Base-by-base conservation (phyloP, 2,797 vertebrate genomes). In the Thalassophryne amazonica region DNA sequence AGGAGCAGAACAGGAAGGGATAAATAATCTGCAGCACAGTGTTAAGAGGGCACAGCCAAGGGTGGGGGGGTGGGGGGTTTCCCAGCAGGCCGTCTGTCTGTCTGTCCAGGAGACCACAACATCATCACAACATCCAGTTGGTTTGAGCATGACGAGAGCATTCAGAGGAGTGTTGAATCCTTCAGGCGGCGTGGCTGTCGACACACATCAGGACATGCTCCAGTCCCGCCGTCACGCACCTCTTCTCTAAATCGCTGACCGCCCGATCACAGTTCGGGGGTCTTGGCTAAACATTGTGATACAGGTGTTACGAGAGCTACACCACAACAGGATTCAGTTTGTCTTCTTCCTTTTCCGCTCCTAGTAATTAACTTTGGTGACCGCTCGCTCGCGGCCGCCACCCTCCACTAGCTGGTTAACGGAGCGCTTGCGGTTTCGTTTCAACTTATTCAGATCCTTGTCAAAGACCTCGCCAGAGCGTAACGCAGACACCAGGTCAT, bases 401-500 rank as follows among this genome's bases (percentile, higher is more conserved):
- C 90, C 89, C 49, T 98, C 96, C 31, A 86, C 75, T 57, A 92
- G 84, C 84, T 95, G 93, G 89, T 91, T 92, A 45, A 94, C 94
- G 0, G 93, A 93, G 52, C 96, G 93, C 72, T 98, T 99, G 75
- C 96, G 96, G 84, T 93, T 95, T 17, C 96, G 93, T 68, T 98
- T 99, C 34, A 99, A 93, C 85, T 98, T 98, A 80, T 93, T 94
- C 61, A 97, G 93, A 91, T 99, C 96, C 84, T 98, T 99, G 88
- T 98, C 96, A 3, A 98, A 99, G 65, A 99, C 96, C 80, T 99
- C 96, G 1, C 95, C 96, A 0, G 96, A 98, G 37, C 96, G 93
- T 74, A 99, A 43, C 1, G 97, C 96, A 0, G 93, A 97, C 33
- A 99, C 97, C 56, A 99, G 88, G 85, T 99, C 97, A 8, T 99